Percentiles rank a stretch among this genome's conserved stretches.
These are phyloP conservation scores for Sceloporus tristichus DNA, from an alignment of 2,113 vertebrate species.

Conservation along the genomic window DNA sequence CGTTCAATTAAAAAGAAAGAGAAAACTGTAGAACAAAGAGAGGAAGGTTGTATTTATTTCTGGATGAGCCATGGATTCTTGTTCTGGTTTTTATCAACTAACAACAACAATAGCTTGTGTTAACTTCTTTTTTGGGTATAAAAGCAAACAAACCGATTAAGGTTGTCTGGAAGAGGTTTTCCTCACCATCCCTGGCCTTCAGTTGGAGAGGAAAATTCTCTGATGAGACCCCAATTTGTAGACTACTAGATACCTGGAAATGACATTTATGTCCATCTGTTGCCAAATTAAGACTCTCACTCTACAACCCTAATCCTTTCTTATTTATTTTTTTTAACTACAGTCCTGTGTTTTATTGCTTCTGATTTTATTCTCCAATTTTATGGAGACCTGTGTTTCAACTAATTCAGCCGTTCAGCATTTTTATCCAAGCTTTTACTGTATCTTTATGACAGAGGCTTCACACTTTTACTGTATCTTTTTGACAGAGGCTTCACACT, in stretches of 20 bases:
- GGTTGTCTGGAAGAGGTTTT: neutral
- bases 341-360: neutral
- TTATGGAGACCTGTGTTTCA: neutral
- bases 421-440: no score
- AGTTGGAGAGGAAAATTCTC: neutral
- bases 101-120: neutral
- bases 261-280: neutral
- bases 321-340: neutral
- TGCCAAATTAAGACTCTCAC: neutral
- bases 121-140: neutral
- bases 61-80: conserved; percentile 7
- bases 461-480: neutral
- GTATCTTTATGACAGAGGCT: neutral
- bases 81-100: neutral
- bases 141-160: neutral
- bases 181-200: neutral
- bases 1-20: conserved; percentile 32
- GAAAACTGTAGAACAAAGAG: conserved; percentile 47
- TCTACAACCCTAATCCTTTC: neutral
- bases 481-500: neutral
- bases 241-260: neutral
- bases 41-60: conserved; percentile 43
- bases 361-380: neutral
- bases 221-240: neutral
- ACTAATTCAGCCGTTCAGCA: no score